A percentile compares a stretch with the other conserved stretches of the same genome.
phyloP scores from a whole-genome alignment of 2,888 invertebrate species.

The Matsumyia berberina region DNA sequence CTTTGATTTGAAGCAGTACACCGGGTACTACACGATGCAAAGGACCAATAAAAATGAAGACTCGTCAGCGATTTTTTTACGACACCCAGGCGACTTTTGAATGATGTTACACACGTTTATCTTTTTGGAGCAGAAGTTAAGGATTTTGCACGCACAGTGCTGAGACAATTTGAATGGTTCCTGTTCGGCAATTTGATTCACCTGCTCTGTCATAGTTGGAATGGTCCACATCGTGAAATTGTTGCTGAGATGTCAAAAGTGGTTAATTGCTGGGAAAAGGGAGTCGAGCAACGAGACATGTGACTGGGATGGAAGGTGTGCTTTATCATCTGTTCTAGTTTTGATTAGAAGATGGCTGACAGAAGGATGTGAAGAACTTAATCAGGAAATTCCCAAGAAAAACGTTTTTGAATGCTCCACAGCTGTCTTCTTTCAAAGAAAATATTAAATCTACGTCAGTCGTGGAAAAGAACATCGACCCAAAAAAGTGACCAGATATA shows the following conservation, averaged over 20 bases:
- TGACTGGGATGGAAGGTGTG: neutral
- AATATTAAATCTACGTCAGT: too few species aligned
- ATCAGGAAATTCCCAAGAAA: too few species aligned
- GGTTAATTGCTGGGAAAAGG: conserved; percentile 3
- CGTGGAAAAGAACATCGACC: too few species aligned
- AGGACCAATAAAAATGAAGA: conserved; percentile 75
- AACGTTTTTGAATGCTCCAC: too few species aligned
- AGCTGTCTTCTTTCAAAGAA: too few species aligned
- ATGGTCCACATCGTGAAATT: conserved; percentile 2
- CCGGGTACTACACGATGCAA: conserved; percentile 51
- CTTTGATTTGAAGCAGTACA: conserved; percentile 57
- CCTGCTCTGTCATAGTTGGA: conserved; percentile 20
- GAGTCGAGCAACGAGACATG: neutral
- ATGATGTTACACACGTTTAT: conserved; percentile 65
- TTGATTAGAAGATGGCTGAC: too few species aligned
- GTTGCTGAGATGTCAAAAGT: conserved; percentile 38
- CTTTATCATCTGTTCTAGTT: neutral
- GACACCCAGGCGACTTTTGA: conserved; percentile 70
- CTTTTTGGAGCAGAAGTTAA: conserved; percentile 14
- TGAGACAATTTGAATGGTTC: conserved; percentile 12
- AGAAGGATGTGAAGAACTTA: too few species aligned
- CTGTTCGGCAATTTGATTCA: conserved; percentile 47
- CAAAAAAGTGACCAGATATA: too few species aligned
- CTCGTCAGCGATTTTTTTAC: conserved; percentile 75
- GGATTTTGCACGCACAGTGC: conserved; percentile 48